Evolutionary conservation across 2,113 vertebrate species (phyloP).

Genomic region (Catharus bicknelli): DNA sequence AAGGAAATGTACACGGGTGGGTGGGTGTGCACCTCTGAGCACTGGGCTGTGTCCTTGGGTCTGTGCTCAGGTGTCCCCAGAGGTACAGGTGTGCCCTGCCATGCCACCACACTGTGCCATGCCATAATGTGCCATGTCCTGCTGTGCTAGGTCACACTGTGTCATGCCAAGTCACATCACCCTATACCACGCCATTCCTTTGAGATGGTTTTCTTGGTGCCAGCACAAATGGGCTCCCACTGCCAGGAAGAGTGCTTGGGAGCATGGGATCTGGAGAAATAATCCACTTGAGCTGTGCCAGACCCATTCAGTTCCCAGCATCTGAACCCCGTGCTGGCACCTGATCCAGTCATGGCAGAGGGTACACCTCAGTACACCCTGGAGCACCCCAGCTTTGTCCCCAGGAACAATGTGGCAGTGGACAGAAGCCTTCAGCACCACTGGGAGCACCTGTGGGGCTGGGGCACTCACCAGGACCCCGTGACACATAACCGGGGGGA

Average conservation of each 20-base stretch:
- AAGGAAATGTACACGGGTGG: fast-evolving
- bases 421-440: background rate
- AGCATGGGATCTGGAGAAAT: background rate
- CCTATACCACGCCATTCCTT: background rate
- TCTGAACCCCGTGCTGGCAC: background rate
- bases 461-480: background rate
- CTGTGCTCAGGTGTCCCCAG: no score
- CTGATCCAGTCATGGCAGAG: background rate
- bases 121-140: background rate
- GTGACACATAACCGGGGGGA: no score
- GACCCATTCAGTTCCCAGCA: background rate
- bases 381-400: background rate
- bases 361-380: background rate
- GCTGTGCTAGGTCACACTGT: background rate
- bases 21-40: background rate
- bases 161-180: background rate
- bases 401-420: background rate
- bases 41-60: background rate
- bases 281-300: background rate
- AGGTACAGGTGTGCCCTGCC: background rate
- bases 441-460: background rate
- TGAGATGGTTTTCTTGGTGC: background rate
- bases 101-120: background rate
- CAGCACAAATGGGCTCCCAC: background rate
- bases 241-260: background rate